Base-by-base conservation (phyloP, 2,888 invertebrate genomes). In the Harpagoxenus sublaevis region DNA sequence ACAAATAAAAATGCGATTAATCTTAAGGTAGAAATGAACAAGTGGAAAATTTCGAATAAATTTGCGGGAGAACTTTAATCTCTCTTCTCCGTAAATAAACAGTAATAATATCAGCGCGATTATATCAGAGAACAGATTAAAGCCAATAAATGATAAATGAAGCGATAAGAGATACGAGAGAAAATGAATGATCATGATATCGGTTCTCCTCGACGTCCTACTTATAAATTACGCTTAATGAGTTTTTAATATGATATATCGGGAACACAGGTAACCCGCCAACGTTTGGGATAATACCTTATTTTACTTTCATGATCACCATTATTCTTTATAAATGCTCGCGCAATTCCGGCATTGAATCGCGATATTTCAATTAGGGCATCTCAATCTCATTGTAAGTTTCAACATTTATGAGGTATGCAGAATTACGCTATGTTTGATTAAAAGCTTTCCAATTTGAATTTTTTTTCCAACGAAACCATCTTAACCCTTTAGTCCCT, bases 171-270 rank as follows among this genome's bases (percentile, higher is more conserved):
- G 28, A 39, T 77, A 65, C 23, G 8, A 15, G 45, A 66, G 31
- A 78, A 55, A 68, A 55, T 55, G n/a, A 55, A 78, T 75, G 18
- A 39, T 75, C n/a, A 45, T 9, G n/a, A 18, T 62, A 42, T 23
- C 62, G 12, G 9, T 8, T 66, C 8, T 45, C 12, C 23, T 66
- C n/a, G 18, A 77, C 0, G 23, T 65, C 8, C n/a, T 28, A 10
- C n/a, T 55, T 42, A 42, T 28, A 42, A 66, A 77, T 77, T 77
- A 66, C 5, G 18, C 3, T 74, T 62, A 23, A 74, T 45, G 15
- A 3, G 12, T 60, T 48, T 60, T 74, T 62, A 74, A 74, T 48
- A 60, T 5, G 55, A 71, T 31, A 31, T n/a, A 31, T n/a, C 31
- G 8, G n/a, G 3, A 66, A 42, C 15, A 65, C 6, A 23, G 15